Conservation (phyloP, 2,888 invertebrate genomes). For the Rotaria socialis region DNA sequence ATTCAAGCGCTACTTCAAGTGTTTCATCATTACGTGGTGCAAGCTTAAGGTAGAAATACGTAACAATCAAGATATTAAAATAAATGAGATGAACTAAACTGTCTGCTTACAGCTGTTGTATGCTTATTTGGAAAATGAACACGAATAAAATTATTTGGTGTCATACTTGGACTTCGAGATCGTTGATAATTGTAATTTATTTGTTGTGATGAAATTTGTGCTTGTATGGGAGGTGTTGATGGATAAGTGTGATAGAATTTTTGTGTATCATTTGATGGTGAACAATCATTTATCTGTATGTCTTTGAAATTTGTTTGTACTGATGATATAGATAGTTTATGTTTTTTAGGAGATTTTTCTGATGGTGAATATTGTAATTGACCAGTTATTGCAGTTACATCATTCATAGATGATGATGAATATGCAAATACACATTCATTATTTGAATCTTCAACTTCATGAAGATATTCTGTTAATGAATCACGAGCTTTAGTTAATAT, state of each 20-base stretch:
- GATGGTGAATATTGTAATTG: constrained; percentile 15
- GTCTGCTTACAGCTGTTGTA: constrained; percentile 19
- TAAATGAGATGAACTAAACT: not conserved
- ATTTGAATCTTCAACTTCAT: constrained; percentile 1
- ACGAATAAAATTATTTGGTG: constrained; percentile 31
- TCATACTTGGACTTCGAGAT: constrained; percentile 7
- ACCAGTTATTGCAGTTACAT: not conserved
- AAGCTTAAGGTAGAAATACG: not conserved
- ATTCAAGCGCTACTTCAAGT: constrained; percentile 24
- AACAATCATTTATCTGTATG: not conserved
- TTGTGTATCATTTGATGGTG: not conserved
- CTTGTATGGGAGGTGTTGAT: not conserved
- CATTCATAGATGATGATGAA: not conserved
- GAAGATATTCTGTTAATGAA: constrained; percentile 31
- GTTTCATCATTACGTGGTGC: constrained; percentile 29
- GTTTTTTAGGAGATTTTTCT: not conserved
- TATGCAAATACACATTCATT: not conserved
- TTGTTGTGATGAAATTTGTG: not conserved
- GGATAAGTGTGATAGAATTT: not conserved
- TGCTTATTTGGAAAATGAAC: constrained; percentile 37
- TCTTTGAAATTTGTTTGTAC: not conserved
- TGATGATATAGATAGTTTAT: not conserved
- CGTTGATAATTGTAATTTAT: not conserved
- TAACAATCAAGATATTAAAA: too few relatives aligned
- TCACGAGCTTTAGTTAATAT: constrained; percentile 34